Evolutionary conservation across 2,797 vertebrate genomes (phyloP).

Genomic region (Pangasius krempfi): DNA sequence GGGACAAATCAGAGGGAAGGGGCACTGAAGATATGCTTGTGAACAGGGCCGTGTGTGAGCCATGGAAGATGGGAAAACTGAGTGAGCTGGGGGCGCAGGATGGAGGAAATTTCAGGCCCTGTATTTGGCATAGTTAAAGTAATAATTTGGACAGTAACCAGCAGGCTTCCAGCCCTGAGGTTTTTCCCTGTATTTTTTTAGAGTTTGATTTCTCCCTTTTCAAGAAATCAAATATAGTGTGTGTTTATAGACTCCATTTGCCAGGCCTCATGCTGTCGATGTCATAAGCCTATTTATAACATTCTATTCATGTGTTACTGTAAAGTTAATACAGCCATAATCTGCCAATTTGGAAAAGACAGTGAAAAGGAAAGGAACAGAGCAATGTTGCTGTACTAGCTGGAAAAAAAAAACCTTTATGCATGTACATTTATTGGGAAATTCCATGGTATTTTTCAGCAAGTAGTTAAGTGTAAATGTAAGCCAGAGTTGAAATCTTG

Average conservation of each 20-base stretch:
- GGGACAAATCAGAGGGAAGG: not conserved
- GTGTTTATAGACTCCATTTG: conserved; percentile 39
- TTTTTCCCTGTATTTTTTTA: conserved; percentile 45
- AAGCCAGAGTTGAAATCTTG: not conserved
- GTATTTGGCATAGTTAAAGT: conserved; percentile 68
- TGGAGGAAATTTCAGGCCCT: conserved; percentile 59
- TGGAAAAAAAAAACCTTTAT: not conserved
- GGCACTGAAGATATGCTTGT: conserved; percentile 34
- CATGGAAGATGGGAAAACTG: conserved; percentile 1
- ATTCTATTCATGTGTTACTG: conserved; percentile 28
- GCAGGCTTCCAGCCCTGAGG: conserved; percentile 63
- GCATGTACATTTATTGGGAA: not conserved
- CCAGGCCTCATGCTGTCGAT: conserved; percentile 26
- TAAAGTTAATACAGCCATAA: conserved; percentile 29
- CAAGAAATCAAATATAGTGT: conserved; percentile 26
- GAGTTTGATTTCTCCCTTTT: conserved; percentile 19
- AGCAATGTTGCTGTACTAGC: not conserved
- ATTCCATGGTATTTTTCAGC: not conserved
- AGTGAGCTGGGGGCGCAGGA: conserved; percentile 6
- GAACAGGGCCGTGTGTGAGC: conserved; percentile 21
- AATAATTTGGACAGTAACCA: conserved; percentile 68
- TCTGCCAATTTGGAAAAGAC: conserved; percentile 8
- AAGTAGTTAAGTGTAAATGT: not conserved
- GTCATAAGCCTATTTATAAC: conserved; percentile 43
- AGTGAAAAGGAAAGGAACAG: not conserved